Conservation (phyloP, 2,113 vertebrate species). For the Sinosuthora webbiana region DNA sequence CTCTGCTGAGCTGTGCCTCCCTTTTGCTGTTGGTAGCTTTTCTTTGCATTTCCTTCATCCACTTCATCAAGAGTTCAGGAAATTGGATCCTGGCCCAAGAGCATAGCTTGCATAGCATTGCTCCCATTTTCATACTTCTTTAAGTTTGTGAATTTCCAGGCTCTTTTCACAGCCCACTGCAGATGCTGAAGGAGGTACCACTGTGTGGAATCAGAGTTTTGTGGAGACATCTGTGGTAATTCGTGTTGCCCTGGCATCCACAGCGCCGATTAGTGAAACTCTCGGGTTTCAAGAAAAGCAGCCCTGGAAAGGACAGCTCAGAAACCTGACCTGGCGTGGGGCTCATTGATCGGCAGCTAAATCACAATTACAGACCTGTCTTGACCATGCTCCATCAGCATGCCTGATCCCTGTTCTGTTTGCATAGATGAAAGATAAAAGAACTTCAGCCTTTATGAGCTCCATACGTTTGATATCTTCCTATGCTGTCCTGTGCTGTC, state of each 20-base stretch:
- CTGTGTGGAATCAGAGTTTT: not conserved
- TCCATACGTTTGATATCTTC: rapidly evolving
- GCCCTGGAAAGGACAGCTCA: not conserved
- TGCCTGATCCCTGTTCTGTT: not conserved
- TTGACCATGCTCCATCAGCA: not conserved
- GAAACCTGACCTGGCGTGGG: not conserved
- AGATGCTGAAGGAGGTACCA: not conserved
- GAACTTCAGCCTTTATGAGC: not conserved
- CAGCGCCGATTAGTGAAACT: not conserved
- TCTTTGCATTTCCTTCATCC: not conserved
- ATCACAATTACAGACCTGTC: not conserved
- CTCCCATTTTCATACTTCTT: not conserved
- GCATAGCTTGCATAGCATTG: not conserved
- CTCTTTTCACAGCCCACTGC: not conserved
- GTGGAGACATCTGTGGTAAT: not conserved
- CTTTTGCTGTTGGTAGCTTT: not conserved
- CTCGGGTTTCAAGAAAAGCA: not conserved
- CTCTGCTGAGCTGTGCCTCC: not conserved
- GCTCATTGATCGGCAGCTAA: rapidly evolving
- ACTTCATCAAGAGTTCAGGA: not conserved
- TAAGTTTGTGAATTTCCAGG: not conserved
- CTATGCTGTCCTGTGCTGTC: not conserved
- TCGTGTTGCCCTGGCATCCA: rapidly evolving
- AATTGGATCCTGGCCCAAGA: not conserved
- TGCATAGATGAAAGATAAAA: not conserved